phyloP scores from a whole-genome alignment of 2,797 vertebrate genomes.

The Triplophysa bombifrons region DNA sequence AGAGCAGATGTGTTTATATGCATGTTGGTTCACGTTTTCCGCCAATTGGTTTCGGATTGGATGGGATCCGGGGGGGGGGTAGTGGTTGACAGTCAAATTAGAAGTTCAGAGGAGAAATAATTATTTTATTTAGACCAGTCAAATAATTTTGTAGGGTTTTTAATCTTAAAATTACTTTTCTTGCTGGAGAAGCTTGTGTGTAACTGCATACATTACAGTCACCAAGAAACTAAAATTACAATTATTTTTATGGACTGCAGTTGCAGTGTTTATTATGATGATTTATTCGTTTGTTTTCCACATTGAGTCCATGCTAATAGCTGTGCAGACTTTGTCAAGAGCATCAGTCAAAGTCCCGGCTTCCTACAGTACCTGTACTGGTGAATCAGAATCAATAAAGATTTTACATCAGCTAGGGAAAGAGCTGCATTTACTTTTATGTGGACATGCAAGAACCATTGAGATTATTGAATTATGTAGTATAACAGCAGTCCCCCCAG shows the following conservation, averaged over 20 bases:
- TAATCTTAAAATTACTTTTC: neutral
- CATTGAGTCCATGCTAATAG: neutral
- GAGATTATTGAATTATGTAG: neutral
- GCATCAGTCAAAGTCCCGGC: neutral
- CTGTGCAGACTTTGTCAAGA: neutral
- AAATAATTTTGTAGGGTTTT: neutral
- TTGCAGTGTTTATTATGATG: no score
- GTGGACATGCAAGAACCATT: neutral
- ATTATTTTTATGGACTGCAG: no score
- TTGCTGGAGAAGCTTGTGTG: neutral
- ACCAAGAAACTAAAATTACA: no score
- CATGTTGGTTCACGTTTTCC: neutral
- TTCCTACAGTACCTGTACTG: neutral
- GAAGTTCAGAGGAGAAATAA: neutral
- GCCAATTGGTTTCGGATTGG: neutral
- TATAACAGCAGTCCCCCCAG: neutral
- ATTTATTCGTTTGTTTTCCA: neutral
- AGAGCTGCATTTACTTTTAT: neutral
- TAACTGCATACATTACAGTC: neutral
- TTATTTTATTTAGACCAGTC: neutral
- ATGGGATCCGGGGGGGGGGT: neutral
- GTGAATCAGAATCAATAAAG: neutral
- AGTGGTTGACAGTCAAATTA: neutral
- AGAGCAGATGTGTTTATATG: neutral
- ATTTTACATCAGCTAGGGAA: neutral